Evolutionary conservation across 2,888 invertebrate genomes (phyloP), one percentile per base, ranked within the genome.

Genomic region (Oligia fasciuncula): DNA sequence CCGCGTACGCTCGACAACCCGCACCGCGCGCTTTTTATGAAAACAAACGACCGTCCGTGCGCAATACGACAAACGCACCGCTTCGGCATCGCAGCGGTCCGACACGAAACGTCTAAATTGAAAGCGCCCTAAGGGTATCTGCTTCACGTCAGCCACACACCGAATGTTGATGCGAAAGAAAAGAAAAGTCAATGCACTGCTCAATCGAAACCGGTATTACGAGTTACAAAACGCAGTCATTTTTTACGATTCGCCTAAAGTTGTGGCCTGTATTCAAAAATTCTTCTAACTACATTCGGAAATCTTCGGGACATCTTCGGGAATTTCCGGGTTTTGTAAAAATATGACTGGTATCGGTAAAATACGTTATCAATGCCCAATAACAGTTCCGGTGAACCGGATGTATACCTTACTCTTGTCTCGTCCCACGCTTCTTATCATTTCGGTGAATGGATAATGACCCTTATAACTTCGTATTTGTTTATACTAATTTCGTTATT

Each of bases 401-500:
- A 86, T 77, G 70, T 65, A 60, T 51, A 63, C 40, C 57, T 72
- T 14, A 23, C 35, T 35, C 29, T 35, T 19, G 13, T 68, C 40
- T n/a, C 65, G 29, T 73, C 77, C 49, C 67, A 77, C 74, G 54
- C 54, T 35, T 29, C 71, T 79, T 80, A 84, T 84, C 65, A 73
- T 13, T 75, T 73, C 49, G 17, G 43, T 72, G 75, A 74, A 77
- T 63, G 83, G 69, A 83, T 72, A 85, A 67, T 60, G 23, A 72
- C 23, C 66, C 60, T 77, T 72, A 57, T 54, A 54, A 75, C 70
- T 76, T 69, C 40, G 17, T 65, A 77, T 84, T 87, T 84, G 80
- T 87, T 80, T 74, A 79, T 79, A 76, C 43, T 46, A 85, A 81
- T 85, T 65, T 82, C 73, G 35, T 66, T 77, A 84, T 81, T 80